Conservation (phyloP, 2,113 vertebrate genomes). For the Chloropsis cyanopogon region DNA sequence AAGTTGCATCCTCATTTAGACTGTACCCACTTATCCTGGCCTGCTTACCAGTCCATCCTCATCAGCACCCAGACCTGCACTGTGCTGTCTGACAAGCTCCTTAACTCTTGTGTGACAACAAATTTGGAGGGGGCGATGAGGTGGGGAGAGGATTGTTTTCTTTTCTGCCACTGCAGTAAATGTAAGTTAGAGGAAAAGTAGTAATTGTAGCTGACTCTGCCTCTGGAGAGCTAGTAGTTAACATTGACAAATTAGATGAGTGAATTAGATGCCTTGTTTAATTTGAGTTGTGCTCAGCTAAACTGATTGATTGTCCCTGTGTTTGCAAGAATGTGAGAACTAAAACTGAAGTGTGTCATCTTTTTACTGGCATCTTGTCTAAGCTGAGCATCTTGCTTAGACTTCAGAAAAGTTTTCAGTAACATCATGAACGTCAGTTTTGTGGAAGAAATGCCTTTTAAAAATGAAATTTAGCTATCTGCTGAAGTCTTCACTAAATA, state of each 20-base stretch:
- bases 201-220: not conserved
- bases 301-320: slow-evolving; percentile 7
- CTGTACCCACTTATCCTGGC: not conserved
- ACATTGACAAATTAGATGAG: not conserved
- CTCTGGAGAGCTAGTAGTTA: slow-evolving; percentile 10
- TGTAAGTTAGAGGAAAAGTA: not conserved
- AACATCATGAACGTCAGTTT: not conserved
- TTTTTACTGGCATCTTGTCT: slow-evolving; percentile 18
- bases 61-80: not conserved
- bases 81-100: not conserved
- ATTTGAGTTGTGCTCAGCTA: not conserved
- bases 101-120: not conserved
- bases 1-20: not conserved
- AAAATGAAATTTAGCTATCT: slow-evolving; percentile 24
- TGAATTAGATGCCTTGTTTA: slow-evolving; percentile 6
- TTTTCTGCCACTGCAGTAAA: not conserved
- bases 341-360: not conserved
- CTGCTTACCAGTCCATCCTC: not conserved
- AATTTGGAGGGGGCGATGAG: not conserved
- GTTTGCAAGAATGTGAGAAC: slow-evolving; percentile 20
- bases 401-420: not conserved
- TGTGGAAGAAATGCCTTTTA: slow-evolving; percentile 3
- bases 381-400: slow-evolving; percentile 24
- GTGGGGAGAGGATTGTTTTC: not conserved
- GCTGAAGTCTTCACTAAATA: slow-evolving; percentile 2